Conservation (phyloP, 2,888 invertebrate species). For the Diaphora mendica region DNA sequence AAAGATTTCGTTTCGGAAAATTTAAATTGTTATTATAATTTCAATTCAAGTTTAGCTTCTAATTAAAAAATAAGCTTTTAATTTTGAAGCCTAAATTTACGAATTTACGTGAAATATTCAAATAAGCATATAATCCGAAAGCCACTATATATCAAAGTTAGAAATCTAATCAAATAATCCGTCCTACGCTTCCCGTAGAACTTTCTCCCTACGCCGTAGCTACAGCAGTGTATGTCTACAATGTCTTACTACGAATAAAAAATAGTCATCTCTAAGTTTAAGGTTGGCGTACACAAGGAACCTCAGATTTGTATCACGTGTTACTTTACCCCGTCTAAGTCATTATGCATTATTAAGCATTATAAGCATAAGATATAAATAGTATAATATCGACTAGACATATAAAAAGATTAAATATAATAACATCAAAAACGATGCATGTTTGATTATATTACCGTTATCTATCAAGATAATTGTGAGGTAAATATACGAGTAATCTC, state of each 20-base stretch:
- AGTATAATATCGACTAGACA: too few relatives aligned
- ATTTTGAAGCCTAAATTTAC: not conserved
- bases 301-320: not conserved
- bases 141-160: not conserved
- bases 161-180: not conserved
- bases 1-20: too few relatives aligned
- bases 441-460: too few relatives aligned
- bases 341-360: too few relatives aligned
- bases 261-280: not conserved
- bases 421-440: too few relatives aligned
- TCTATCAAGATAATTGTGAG: too few relatives aligned
- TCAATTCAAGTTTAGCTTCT: not conserved
- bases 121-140: not conserved
- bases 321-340: too few relatives aligned
- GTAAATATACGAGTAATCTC: too few relatives aligned
- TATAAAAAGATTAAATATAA: too few relatives aligned
- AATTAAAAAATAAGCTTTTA: not conserved
- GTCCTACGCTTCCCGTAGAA: not conserved
- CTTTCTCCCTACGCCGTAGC: slow-evolving; percentile 4
- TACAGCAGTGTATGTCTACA: not conserved
- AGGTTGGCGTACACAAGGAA: not conserved
- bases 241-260: not conserved
- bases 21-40: too few relatives aligned
- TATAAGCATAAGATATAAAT: not conserved
- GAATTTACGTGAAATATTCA: not conserved